Evolutionary conservation across 2,888 invertebrate genomes (phyloP), one percentile per base, ranked within the genome.

Genomic region (Hesperia comma): DNA sequence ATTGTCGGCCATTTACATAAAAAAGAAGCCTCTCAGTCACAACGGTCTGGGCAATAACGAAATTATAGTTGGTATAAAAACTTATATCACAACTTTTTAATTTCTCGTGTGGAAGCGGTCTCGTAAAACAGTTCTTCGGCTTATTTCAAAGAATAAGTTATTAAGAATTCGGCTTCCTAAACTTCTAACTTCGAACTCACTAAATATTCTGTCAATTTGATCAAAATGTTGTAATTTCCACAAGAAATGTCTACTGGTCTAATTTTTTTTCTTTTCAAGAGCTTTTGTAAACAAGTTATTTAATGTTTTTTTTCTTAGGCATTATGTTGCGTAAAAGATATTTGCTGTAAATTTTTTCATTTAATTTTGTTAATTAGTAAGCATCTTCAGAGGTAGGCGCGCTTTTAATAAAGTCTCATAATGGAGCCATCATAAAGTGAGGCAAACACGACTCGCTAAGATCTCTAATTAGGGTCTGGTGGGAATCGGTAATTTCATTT

Each of bases 321-420:
- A 57, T 57, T 57, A 21, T 41, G 40, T 41, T 41, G 57, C 26
- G 26, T 21, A 57, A 57, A 57, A 57, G 41, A 41, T 21, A 21
- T 63, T 46, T 46, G 4, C 12, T 43, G 53, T n/a, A 33, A 63
- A n/a, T 33, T 53, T 55, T 41, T 32, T 40, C 33, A 41, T 55
- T 55, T 62, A 41, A 63, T 63, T 55, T 63, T 46, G 53, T 63
- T 63, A 63, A 63, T 63, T 63, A 63, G 55, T 63, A 55, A 55
- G 55, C 46, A 46, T 55, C 43, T 63, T 55, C 46, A 46, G 61
- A 53, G 53, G 37, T 41, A 57, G 41, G 61, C 61, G 12, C 15
- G 41, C 43, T 32, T 55, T 55, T 63, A 55, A 63, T 63, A 55
- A 63, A 55, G 46, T 63, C 33, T 54, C 41, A 63, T 55, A 55